Evolutionary conservation across 2,888 invertebrate species (phyloP).

Genomic region (Callyntrura sp.): DNA sequence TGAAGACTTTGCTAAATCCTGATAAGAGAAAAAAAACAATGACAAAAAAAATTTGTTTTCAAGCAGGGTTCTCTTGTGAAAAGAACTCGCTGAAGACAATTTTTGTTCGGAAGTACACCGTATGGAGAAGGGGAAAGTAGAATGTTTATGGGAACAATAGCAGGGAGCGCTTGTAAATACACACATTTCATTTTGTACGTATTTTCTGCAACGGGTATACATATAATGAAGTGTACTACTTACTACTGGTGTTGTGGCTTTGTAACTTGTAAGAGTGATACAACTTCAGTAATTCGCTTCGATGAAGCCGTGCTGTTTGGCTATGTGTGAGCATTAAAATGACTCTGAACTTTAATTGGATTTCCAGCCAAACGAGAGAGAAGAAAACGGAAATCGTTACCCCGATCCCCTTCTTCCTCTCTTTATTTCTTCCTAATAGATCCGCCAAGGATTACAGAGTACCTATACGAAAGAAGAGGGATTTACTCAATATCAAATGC

Average conservation of each 20-base stretch:
- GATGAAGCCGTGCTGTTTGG: background rate
- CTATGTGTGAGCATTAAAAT: conserved; percentile 57
- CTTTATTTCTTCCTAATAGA: conserved; percentile 57
- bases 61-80: conserved; percentile 2
- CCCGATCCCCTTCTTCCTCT: conserved; percentile 52
- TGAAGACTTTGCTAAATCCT: conserved; percentile 45
- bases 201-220: too few relatives aligned
- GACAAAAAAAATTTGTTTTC: conserved; percentile 50
- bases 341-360: conserved; percentile 63
- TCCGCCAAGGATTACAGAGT: conserved; percentile 57
- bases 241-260: conserved; percentile 20
- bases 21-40: conserved; percentile 55
- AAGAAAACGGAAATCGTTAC: conserved; percentile 22
- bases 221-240: too few relatives aligned
- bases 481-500: conserved; percentile 53
- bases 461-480: conserved; percentile 32
- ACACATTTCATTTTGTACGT: too few relatives aligned
- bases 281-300: conserved; percentile 12
- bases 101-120: background rate
- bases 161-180: too few relatives aligned
- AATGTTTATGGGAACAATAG: too few relatives aligned
- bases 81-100: conserved; percentile 9
- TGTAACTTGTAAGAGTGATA: conserved; percentile 26
- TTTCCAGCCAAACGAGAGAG: conserved; percentile 36
- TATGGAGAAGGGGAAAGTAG: background rate